Conservation (phyloP, 2,113 vertebrate genomes). For the Anarrhichthys ocellatus region DNA sequence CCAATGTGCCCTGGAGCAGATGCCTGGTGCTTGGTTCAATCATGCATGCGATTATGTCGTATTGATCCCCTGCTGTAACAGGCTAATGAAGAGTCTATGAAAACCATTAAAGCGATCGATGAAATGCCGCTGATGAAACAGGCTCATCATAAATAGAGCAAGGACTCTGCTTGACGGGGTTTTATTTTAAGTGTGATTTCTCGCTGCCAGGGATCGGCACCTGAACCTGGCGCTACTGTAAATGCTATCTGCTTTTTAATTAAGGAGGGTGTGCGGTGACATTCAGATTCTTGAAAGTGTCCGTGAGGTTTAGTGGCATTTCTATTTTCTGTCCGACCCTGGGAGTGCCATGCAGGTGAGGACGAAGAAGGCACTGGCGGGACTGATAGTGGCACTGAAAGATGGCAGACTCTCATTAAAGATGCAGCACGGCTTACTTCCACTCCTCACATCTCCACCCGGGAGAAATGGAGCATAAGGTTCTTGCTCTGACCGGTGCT, state of each 20-base stretch:
- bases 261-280: background rate
- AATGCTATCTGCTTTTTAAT: background rate
- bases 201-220: background rate
- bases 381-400: slow-evolving; percentile 61
- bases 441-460: slow-evolving; percentile 65
- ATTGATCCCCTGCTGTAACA: slow-evolving; percentile 75
- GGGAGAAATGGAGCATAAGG: slow-evolving; percentile 76
- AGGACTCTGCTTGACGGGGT: slow-evolving; percentile 7
- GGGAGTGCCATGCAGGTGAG: slow-evolving; percentile 50
- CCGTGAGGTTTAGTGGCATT: slow-evolving; percentile 9
- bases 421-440: slow-evolving; percentile 76
- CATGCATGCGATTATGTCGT: slow-evolving; percentile 70
- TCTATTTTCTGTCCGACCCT: slow-evolving; percentile 15
- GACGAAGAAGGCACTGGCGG: slow-evolving; percentile 38
- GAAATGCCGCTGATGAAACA: slow-evolving; percentile 48
- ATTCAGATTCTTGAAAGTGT: slow-evolving; percentile 9
- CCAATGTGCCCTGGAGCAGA: slow-evolving; percentile 43
- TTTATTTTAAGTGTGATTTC: slow-evolving; percentile 24
- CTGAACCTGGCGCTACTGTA: background rate
- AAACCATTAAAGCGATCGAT: slow-evolving; percentile 77
- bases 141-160: slow-evolving; percentile 29
- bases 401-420: slow-evolving; percentile 81
- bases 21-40: slow-evolving; percentile 51
- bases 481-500: slow-evolving; percentile 57
- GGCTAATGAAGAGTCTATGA: slow-evolving; percentile 78